These are phyloP conservation scores for Anguilla obscura DNA, from an alignment of 2,797 vertebrate genomes.

Conservation along the genomic window DNA sequence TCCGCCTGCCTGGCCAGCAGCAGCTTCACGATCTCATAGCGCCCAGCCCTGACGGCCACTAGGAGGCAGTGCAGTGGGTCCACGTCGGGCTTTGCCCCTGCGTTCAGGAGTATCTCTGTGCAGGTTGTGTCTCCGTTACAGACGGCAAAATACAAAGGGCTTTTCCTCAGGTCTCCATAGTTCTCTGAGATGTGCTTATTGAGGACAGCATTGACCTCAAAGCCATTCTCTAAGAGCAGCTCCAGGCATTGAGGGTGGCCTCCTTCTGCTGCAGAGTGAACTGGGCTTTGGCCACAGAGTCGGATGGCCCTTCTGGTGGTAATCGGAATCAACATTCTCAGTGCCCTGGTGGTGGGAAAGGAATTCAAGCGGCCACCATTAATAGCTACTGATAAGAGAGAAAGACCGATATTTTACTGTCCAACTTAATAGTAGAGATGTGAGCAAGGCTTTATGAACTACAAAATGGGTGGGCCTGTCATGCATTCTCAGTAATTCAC, in stretches of 20 bases:
- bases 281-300: conserved; percentile 76
- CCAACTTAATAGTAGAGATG: not conserved
- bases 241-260: conserved; percentile 77
- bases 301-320: conserved; percentile 77
- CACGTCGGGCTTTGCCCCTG: conserved; percentile 77
- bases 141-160: conserved; percentile 77
- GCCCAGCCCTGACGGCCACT: conserved; percentile 79
- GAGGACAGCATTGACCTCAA: conserved; percentile 78
- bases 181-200: conserved; percentile 74
- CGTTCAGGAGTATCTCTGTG: conserved; percentile 73
- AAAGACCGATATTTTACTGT: not conserved
- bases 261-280: conserved; percentile 82
- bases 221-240: conserved; percentile 74
- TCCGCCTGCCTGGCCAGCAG: conserved; percentile 79
- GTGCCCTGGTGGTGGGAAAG: conserved; percentile 59
- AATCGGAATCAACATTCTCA: conserved; percentile 82
- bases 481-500: not conserved
- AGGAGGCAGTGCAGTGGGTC: conserved; percentile 84
- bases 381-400: not conserved
- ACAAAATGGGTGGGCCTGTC: not conserved
- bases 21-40: conserved; percentile 76
- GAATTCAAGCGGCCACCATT: not conserved
- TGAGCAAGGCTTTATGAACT: not conserved
- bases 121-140: conserved; percentile 80
- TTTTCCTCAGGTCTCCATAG: conserved; percentile 77